phyloP scores from a whole-genome alignment of 2,888 invertebrate species.

The Amblyteles armatorius region DNA sequence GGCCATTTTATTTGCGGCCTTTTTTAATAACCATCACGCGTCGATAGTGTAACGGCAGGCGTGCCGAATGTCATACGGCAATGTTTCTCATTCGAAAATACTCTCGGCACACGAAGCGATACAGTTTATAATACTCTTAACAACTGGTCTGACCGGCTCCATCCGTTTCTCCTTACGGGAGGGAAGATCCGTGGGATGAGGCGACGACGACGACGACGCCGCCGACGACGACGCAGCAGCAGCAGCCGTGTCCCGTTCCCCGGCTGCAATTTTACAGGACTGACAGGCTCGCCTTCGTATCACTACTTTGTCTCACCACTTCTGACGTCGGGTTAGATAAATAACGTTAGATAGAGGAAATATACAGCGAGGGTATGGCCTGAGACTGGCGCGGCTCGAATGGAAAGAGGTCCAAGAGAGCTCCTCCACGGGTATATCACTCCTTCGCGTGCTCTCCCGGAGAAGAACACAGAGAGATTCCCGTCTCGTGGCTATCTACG shows the following conservation, averaged over 20 bases:
- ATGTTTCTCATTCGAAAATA: constrained; percentile 47
- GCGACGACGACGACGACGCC: constrained; percentile 46
- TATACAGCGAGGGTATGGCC: constrained; percentile 57
- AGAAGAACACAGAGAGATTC: constrained; percentile 18
- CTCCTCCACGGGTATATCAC: constrained; percentile 68
- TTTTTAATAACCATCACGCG: background rate
- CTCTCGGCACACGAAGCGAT: constrained; percentile 49
- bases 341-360: constrained; percentile 68
- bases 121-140: constrained; percentile 60
- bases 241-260: constrained; percentile 52
- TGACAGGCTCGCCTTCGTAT: constrained; percentile 62
- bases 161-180: constrained; percentile 56
- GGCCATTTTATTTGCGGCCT: background rate
- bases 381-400: constrained; percentile 30
- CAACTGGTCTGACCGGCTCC: constrained; percentile 62
- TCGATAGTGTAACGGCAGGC: constrained; percentile 35
- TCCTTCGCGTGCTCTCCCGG: constrained; percentile 35
- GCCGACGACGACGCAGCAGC: constrained; percentile 38
- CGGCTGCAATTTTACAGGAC: constrained; percentile 58
- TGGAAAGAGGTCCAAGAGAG: constrained; percentile 48
- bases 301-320: constrained; percentile 66
- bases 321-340: constrained; percentile 69
- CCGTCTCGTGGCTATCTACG: constrained; percentile 69
- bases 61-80: constrained; percentile 20
- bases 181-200: constrained; percentile 55